Evolutionary conservation across 2,888 invertebrate genomes (phyloP).

Genomic region (Toxonevra muliebris): DNA sequence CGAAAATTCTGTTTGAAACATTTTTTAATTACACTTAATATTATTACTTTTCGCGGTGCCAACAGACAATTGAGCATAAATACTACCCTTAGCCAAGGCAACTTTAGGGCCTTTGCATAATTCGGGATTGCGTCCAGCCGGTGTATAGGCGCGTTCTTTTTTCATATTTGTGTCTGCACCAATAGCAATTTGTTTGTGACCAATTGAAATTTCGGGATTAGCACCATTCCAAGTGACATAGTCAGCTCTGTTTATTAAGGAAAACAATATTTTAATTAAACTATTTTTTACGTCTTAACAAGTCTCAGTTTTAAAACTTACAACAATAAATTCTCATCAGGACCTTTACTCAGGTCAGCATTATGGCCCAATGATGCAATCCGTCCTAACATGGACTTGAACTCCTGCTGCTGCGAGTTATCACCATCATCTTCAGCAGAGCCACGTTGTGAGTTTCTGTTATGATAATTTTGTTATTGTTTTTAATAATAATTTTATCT

Average conservation of each 20-base stretch:
- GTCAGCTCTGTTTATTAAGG: conserved; percentile 71
- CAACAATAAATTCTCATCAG: conserved; percentile 81
- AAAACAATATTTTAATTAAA: not conserved
- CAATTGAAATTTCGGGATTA: conserved; percentile 71
- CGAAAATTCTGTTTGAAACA: not conserved
- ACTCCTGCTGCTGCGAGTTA: conserved; percentile 55
- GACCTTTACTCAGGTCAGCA: conserved; percentile 76
- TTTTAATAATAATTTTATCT: too few species aligned
- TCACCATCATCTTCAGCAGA: conserved; percentile 44
- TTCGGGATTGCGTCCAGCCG: conserved; percentile 74
- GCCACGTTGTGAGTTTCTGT: conserved; percentile 39
- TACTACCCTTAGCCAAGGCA: conserved; percentile 80
- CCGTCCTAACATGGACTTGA: conserved; percentile 59
- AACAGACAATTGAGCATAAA: conserved; percentile 74
- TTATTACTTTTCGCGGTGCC: conserved; percentile 51
- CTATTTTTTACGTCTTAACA: not conserved
- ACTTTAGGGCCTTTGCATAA: conserved; percentile 77
- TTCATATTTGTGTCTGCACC: conserved; percentile 69
- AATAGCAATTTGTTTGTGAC: conserved; percentile 65
- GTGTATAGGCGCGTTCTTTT: conserved; percentile 65
- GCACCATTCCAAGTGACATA: conserved; percentile 87
- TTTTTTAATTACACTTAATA: conserved; percentile 62
- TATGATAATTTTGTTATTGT: not conserved
- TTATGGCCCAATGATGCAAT: conserved; percentile 74
- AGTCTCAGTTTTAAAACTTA: conserved; percentile 67